These are phyloP conservation scores for Indri indri DNA, from an alignment of 2,113 vertebrate genomes.

Conservation along the genomic window DNA sequence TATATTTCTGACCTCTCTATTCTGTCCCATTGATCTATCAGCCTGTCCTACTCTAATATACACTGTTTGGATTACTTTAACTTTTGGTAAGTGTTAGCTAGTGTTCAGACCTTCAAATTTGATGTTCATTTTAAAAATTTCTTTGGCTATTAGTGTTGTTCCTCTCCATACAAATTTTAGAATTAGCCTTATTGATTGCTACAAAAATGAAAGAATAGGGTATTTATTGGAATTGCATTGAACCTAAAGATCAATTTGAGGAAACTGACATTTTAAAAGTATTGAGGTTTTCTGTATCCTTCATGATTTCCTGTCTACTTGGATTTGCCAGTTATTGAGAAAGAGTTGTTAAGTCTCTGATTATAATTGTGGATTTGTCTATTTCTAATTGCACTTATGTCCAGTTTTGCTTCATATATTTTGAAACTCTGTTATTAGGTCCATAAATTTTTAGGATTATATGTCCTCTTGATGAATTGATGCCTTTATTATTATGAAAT, in stretches of 20 bases:
- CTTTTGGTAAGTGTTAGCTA: not conserved
- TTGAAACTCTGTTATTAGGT: not conserved
- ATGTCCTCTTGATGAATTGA: not conserved
- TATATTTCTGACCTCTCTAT: not conserved
- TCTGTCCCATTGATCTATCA: not conserved
- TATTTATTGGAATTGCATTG: not conserved
- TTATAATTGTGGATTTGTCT: not conserved
- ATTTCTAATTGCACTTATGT: not conserved
- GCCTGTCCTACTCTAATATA: not conserved
- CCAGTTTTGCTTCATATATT: not conserved
- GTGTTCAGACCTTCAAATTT: not conserved
- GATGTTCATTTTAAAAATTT: not conserved
- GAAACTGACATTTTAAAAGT: not conserved
- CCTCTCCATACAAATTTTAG: not conserved
- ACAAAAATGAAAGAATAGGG: not conserved
- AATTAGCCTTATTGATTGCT: not conserved
- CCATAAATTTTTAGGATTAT: not conserved
- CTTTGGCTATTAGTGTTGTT: not conserved
- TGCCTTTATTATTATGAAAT: not conserved
- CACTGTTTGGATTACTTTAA: not conserved
- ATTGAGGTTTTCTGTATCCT: not conserved
- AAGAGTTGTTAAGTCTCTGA: not conserved
- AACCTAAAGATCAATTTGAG: not conserved
- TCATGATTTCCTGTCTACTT: not conserved
- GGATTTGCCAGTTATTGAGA: not conserved